phyloP scores from a whole-genome alignment of 2,888 invertebrate species.

The Eupithecia subumbrata region DNA sequence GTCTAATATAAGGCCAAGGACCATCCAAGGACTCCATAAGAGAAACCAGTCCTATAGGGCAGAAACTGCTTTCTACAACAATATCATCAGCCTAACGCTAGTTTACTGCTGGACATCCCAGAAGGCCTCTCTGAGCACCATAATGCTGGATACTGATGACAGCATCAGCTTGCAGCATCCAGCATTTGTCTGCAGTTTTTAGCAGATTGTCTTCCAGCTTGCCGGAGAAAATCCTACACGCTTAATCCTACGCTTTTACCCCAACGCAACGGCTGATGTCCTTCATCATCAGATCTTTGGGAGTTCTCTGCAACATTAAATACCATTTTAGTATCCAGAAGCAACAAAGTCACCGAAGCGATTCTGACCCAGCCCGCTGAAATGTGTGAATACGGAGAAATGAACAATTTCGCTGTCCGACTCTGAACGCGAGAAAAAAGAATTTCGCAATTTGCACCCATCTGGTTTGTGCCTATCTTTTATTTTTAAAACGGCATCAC shows the following conservation, averaged over 20 bases:
- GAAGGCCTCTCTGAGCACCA: too few species aligned
- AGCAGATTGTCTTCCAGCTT: background rate
- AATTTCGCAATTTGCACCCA: conserved; percentile 35
- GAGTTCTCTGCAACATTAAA: background rate
- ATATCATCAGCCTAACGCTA: too few species aligned
- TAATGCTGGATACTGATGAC: too few species aligned
- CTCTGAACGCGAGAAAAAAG: conserved; percentile 33
- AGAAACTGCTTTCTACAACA: too few species aligned
- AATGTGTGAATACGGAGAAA: conserved; percentile 45
- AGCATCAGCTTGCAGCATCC: too few species aligned
- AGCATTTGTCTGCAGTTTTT: background rate
- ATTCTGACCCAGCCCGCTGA: conserved; percentile 31
- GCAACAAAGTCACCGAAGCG: background rate
- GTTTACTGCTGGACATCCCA: too few species aligned
- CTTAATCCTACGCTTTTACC: too few species aligned
- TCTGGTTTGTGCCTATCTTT: conserved; percentile 34
- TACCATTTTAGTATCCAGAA: conserved; percentile 10
- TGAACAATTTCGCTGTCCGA: conserved; percentile 43
- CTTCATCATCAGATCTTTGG: background rate
- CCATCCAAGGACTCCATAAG: too few species aligned
- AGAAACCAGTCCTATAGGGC: too few species aligned
- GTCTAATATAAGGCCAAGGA: too few species aligned
- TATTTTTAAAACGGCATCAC: conserved; percentile 31
- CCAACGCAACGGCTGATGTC: too few species aligned
- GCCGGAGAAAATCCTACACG: too few species aligned